phyloP scores from a whole-genome alignment of 2,797 vertebrate genomes.

The Amphiprion clarkii region DNA sequence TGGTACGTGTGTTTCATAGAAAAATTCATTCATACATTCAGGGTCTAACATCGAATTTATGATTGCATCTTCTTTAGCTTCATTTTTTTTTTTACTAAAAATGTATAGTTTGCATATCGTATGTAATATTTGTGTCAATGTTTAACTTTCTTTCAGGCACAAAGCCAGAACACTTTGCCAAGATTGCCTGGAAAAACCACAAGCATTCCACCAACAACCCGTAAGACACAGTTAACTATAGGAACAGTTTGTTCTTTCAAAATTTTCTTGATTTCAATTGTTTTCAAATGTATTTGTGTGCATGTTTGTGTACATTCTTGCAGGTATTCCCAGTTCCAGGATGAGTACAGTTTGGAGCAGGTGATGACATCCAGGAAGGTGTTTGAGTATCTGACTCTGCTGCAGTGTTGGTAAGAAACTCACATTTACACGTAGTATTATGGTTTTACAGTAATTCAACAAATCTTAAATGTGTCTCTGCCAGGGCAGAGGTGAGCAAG shows the following conservation, averaged over 20 bases:
- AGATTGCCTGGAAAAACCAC: constrained; percentile 99
- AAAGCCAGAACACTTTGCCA: constrained; percentile 95
- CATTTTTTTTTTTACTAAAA: neutral
- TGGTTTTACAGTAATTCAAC: neutral
- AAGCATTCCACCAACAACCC: constrained; percentile 96
- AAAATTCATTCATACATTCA: no score
- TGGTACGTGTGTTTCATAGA: constrained; percentile 77
- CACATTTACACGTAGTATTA: neutral
- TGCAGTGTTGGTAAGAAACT: constrained; percentile 95
- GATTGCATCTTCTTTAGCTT: neutral
- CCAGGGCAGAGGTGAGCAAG: neutral
- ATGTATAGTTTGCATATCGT: neutral
- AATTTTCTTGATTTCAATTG: neutral
- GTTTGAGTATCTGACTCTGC: constrained; percentile 92
- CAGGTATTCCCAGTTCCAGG: constrained; percentile 95
- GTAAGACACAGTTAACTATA: constrained; percentile 82
- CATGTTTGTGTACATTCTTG: constrained; percentile 6
- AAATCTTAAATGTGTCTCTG: neutral
- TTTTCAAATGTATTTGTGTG: no score
- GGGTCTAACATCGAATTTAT: neutral
- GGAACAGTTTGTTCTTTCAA: neutral
- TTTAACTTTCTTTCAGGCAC: constrained; percentile 86
- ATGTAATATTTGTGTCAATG: neutral
- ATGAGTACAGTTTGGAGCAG: constrained; percentile 94
- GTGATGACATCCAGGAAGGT: constrained; percentile 89